These are phyloP conservation scores for mouse (Mus musculus) DNA, from an alignment of 2,113 vertebrate species.

Conservation along the genomic window GRCm39 chr15:95277501-95278000, in stretches of 20 bases:
- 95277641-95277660: not conserved
- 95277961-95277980: not conserved
- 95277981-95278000: not conserved
- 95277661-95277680: conserved; percentile 7
- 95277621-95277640: not conserved
- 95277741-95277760: not conserved
- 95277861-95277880: not conserved
- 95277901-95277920: not conserved
- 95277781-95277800: conserved; percentile 1
- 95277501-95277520: not conserved
- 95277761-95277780: conserved; percentile 24
- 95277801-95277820: not conserved
- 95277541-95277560: not conserved
- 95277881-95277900: not conserved
- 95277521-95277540: not conserved
- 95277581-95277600: not conserved
- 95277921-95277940: not conserved
- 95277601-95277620: not conserved
- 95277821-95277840: not conserved
- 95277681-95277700: conserved; percentile 37
- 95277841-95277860: not conserved
- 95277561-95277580: not conserved
- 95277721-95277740: not conserved
- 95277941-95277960: not conserved
- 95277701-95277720: not conserved